Conservation (phyloP, 2,888 invertebrate genomes). For the Luffia ferchaultella region DNA sequence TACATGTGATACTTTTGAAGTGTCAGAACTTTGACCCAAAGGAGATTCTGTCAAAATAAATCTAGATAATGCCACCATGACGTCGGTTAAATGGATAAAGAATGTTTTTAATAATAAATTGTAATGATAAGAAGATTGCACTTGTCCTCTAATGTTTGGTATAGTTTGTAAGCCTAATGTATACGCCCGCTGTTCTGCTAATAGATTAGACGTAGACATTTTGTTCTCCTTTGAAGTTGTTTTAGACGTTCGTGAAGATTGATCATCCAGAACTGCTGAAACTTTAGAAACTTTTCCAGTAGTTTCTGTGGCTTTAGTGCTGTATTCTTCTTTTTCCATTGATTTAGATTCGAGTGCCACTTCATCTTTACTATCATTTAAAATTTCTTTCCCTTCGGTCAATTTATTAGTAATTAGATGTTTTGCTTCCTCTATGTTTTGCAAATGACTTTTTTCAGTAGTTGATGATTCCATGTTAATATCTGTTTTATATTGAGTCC, state of each 20-base stretch:
- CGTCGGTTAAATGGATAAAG: conserved; percentile 51
- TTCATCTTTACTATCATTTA: not conserved
- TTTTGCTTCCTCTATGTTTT: too few relatives aligned
- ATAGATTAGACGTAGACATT: conserved; percentile 17
- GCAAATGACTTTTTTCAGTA: too few relatives aligned
- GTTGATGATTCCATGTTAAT: not conserved
- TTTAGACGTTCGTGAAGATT: conserved; percentile 8
- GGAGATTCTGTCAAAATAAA: conserved; percentile 29
- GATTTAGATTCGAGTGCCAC: not conserved
- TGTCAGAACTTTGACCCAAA: conserved; percentile 1
- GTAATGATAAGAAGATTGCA: conserved; percentile 36
- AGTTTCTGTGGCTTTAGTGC: not conserved
- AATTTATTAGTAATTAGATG: not conserved
- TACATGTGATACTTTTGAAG: not conserved
- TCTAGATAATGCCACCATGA: conserved; percentile 51
- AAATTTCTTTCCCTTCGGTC: not conserved
- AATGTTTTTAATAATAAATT: conserved; percentile 48
- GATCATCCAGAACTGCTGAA: conserved; percentile 5
- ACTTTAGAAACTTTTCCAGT: not conserved
- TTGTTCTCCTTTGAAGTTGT: conserved; percentile 8
- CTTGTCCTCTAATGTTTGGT: conserved; percentile 37
- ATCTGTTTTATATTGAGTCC: conserved; percentile 1
- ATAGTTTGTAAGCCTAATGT: conserved; percentile 44
- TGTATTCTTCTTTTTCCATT: not conserved
- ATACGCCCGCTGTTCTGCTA: conserved; percentile 36